Conservation (phyloP, 2,113 vertebrate genomes). For the Lontra canadensis region DNA sequence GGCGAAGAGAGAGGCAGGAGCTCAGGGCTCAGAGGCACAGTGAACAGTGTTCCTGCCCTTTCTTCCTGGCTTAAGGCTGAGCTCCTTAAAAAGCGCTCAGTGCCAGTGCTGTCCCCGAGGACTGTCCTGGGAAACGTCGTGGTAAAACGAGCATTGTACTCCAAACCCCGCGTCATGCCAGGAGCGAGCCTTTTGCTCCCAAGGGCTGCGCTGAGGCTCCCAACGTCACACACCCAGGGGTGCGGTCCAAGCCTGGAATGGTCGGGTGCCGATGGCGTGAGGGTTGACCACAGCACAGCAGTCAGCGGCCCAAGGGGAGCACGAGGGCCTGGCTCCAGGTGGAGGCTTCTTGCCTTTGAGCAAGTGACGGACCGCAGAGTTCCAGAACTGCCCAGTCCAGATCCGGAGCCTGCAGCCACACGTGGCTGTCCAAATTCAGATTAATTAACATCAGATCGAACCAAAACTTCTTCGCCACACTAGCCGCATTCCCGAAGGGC, state of each 20-base stretch:
- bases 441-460: not conserved
- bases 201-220: not conserved
- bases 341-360: not conserved
- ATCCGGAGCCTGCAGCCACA: not conserved
- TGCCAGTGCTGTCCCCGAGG: not conserved
- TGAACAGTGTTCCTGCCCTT: not conserved
- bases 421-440: not conserved
- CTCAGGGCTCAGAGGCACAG: not conserved
- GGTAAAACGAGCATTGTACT: not conserved
- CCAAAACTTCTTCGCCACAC: too few species aligned
- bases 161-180: not conserved
- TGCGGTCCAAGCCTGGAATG: fast-evolving
- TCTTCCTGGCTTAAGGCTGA: not conserved
- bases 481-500: not conserved
- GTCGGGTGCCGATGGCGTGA: not conserved
- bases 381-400: not conserved
- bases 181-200: not conserved
- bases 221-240: fast-evolving
- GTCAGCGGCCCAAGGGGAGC: not conserved
- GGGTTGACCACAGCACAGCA: not conserved
- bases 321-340: not conserved
- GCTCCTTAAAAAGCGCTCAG: not conserved
- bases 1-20: not conserved
- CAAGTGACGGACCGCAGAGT: not conserved
- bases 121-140: not conserved